phyloP scores from a whole-genome alignment of 2,797 vertebrate genomes.

The Columba guinea region DNA sequence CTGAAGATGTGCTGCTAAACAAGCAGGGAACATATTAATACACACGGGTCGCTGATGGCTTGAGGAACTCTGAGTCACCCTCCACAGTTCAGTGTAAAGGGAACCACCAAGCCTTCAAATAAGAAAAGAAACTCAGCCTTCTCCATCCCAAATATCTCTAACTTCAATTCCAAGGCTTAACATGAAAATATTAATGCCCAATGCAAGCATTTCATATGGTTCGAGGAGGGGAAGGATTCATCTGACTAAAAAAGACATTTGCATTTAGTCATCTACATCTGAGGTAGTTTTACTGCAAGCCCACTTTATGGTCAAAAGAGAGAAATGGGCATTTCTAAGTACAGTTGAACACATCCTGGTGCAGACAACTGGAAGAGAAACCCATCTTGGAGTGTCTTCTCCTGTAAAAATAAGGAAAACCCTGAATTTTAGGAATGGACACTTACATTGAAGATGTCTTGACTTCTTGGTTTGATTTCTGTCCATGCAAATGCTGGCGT shows the following conservation, averaged over 20 bases:
- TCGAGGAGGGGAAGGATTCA: neutral
- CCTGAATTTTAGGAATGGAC: neutral
- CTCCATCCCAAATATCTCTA: neutral
- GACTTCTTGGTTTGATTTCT: neutral
- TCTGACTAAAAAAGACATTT: neutral
- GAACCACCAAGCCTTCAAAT: neutral
- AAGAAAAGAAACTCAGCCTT: neutral
- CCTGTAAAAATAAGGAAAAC: neutral
- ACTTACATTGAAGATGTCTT: neutral
- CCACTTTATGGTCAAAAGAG: neutral
- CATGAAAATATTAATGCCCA: neutral
- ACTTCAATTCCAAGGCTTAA: neutral
- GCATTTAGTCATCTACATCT: no score
- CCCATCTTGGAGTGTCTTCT: neutral
- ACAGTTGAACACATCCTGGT: neutral
- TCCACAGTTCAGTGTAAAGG: neutral
- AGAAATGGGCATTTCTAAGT: neutral
- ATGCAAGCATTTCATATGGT: neutral
- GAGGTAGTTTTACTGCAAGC: neutral
- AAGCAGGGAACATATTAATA: neutral
- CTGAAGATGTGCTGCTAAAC: neutral
- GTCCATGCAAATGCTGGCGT: neutral
- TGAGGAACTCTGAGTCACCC: neutral
- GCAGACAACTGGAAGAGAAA: neutral
- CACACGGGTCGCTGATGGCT: neutral